Conservation (phyloP, 2,888 invertebrate genomes). For the Drosophila hawaiiensis region DNA sequence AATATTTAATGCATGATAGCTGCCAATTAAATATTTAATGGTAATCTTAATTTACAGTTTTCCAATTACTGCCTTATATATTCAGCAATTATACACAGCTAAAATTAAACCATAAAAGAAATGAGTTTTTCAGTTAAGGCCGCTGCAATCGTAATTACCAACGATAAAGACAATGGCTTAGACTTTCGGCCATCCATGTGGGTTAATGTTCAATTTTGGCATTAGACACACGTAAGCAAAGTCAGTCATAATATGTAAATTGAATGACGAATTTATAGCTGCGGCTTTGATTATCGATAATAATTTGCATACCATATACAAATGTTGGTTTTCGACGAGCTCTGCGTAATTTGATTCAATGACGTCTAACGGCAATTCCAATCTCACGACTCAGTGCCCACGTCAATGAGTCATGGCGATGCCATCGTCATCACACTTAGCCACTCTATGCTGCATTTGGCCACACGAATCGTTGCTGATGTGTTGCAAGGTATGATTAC, state of each 20-base stretch:
- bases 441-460: slow-evolving; percentile 14
- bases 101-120: slow-evolving; percentile 31
- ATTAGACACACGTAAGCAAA: slow-evolving; percentile 49
- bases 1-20: background rate
- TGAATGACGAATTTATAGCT: slow-evolving; percentile 46
- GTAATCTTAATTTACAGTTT: background rate
- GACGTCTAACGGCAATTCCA: slow-evolving; percentile 61
- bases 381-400: slow-evolving; percentile 43
- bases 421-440: slow-evolving; percentile 41
- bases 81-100: background rate
- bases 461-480: background rate
- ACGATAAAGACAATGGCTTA: slow-evolving; percentile 33
- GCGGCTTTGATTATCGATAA: slow-evolving; percentile 23
- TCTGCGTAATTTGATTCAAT: slow-evolving; percentile 8
- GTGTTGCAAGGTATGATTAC: slow-evolving; percentile 28
- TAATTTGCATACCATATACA: slow-evolving; percentile 51
- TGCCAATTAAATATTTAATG: slow-evolving; percentile 3
- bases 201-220: slow-evolving; percentile 28
- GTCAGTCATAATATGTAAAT: slow-evolving; percentile 45
- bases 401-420: slow-evolving; percentile 41
- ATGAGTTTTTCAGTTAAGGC: slow-evolving; percentile 20
- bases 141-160: slow-evolving; percentile 32
- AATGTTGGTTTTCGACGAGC: background rate
- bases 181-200: background rate
- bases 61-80: slow-evolving; percentile 1